Evolutionary conservation across 2,888 invertebrate genomes (phyloP).

Genomic region (Drosophila robusta): DNA sequence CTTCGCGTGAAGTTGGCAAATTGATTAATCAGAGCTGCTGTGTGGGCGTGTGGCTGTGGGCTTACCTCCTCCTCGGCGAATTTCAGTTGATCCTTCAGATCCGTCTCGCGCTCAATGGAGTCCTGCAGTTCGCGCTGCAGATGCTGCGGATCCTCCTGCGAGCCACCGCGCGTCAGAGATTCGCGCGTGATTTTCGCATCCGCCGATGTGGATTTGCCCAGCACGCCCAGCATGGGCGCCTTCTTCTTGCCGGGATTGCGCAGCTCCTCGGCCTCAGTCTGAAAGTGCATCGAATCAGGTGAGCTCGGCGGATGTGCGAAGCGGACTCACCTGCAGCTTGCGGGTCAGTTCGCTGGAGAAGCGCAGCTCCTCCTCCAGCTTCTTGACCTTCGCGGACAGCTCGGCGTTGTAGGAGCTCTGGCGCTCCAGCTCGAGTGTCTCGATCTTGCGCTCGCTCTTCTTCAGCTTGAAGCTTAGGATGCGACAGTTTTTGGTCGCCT

Average conservation of each 20-base stretch:
- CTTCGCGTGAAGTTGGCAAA: conserved; percentile 47
- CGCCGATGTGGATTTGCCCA: conserved; percentile 87
- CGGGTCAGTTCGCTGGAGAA: conserved; percentile 91
- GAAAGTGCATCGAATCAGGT: neutral
- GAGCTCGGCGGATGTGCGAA: neutral
- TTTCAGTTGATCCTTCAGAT: conserved; percentile 95
- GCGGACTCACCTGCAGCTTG: conserved; percentile 87
- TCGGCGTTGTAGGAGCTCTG: conserved; percentile 88
- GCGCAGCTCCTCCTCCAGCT: conserved; percentile 93
- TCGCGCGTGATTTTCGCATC: conserved; percentile 91
- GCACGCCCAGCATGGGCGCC: conserved; percentile 87
- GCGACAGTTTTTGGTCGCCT: conserved; percentile 98
- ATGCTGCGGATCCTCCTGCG: conserved; percentile 93
- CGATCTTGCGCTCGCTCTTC: conserved; percentile 96
- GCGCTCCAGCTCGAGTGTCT: conserved; percentile 94
- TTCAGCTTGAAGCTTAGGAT: conserved; percentile 98
- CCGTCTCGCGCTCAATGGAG: conserved; percentile 96
- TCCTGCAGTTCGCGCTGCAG: conserved; percentile 95
- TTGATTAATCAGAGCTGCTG: conserved; percentile 30
- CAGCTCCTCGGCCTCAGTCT: conserved; percentile 83
- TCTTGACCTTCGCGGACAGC: conserved; percentile 89
- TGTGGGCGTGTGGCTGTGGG: neutral
- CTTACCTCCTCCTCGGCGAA: conserved; percentile 96
- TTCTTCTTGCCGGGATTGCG: conserved; percentile 86
- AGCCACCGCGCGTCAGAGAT: conserved; percentile 91